Evolutionary conservation across 2,113 vertebrate species (phyloP).

Genomic region (Sterna hirundo): DNA sequence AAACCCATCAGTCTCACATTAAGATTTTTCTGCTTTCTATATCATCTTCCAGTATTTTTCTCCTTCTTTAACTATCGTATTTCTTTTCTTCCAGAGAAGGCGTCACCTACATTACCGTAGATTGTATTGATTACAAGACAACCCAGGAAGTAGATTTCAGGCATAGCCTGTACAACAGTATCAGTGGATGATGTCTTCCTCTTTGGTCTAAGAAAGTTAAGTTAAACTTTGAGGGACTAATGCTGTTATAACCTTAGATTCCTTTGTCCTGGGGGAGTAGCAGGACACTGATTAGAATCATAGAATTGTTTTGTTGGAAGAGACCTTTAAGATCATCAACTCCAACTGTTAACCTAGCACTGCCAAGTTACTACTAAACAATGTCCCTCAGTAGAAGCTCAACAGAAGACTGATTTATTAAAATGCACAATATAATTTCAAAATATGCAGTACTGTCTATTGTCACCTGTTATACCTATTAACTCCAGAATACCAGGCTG

Average conservation of each 20-base stretch:
- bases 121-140: not conserved
- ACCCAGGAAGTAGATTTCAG: not conserved
- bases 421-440: not conserved
- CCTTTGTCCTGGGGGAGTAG: not conserved
- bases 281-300: not conserved
- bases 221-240: not conserved
- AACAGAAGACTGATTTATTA: not conserved
- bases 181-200: not conserved
- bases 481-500: conserved; percentile 95
- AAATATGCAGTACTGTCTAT: not conserved
- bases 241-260: not conserved
- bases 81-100: not conserved
- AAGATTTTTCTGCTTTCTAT: not conserved
- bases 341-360: not conserved
- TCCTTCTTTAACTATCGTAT: not conserved
- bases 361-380: not conserved
- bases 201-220: not conserved
- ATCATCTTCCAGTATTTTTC: not conserved
- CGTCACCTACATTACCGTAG: not conserved
- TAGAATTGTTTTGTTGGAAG: not conserved
- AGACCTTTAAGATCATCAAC: not conserved
- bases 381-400: not conserved
- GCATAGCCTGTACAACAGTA: not conserved
- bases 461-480: conserved; percentile 83
- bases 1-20: not conserved